Conservation (phyloP, 2,888 invertebrate genomes). For the Lathronympha strigana region DNA sequence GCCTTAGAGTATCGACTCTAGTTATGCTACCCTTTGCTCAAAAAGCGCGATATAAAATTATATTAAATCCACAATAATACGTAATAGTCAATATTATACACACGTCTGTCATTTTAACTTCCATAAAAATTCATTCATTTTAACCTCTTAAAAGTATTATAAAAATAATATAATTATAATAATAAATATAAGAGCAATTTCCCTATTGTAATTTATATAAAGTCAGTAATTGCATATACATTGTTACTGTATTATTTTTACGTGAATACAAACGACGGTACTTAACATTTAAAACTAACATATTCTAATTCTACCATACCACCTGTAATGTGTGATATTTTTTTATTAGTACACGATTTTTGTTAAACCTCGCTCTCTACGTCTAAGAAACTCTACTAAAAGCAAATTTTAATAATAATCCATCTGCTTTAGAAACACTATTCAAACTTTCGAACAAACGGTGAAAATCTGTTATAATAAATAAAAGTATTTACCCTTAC, state of each 20-base stretch:
- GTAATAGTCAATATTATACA: conserved; percentile 26
- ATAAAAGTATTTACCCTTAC: conserved; percentile 14
- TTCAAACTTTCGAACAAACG: conserved; percentile 32
- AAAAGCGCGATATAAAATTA: conserved; percentile 15
- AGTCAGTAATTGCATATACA: conserved; percentile 18
- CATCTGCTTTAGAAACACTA: conserved; percentile 15
- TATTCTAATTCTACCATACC: conserved; percentile 76
- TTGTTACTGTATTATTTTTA: conserved; percentile 23
- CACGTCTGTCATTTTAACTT: conserved; percentile 18
- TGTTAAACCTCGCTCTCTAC: conserved; percentile 73
- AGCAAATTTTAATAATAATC: conserved; percentile 13
- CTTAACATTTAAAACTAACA: conserved; percentile 55
- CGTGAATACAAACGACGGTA: conserved; percentile 24
- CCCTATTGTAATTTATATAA: conserved; percentile 24
- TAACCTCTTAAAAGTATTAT: conserved; percentile 31
- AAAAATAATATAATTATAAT: conserved; percentile 26
- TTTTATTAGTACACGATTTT: conserved; percentile 61
- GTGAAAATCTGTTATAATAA: conserved; percentile 45
- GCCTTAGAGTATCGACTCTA: conserved; percentile 7
- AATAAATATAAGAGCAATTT: conserved; percentile 29
- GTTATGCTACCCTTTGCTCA: conserved; percentile 16
- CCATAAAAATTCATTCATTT: conserved; percentile 24
- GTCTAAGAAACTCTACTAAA: conserved; percentile 45
- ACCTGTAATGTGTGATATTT: conserved; percentile 80
- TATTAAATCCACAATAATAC: conserved; percentile 24